phyloP scores from a whole-genome alignment of 2,888 invertebrate genomes.

The Fragum sueziense region DNA sequence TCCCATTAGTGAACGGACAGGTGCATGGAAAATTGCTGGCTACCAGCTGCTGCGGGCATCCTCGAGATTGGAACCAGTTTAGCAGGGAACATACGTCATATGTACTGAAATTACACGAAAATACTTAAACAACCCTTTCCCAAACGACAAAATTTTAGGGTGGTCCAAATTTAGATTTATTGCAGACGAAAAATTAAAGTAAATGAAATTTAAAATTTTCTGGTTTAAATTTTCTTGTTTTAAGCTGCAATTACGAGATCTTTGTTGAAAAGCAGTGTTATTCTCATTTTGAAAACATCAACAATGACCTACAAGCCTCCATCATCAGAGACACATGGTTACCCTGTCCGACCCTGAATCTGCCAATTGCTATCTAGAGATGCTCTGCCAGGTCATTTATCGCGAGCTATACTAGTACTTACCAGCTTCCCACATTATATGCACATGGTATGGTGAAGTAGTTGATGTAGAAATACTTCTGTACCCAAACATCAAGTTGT shows the following conservation, averaged over 20 bases:
- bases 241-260: too few species aligned
- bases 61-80: constrained; percentile 31
- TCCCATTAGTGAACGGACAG: constrained; percentile 46
- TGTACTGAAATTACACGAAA: constrained; percentile 18
- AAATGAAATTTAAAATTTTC: too few species aligned
- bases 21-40: constrained; percentile 47
- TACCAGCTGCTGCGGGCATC: constrained; percentile 50
- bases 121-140: too few species aligned
- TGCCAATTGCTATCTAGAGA: too few species aligned
- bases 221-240: too few species aligned
- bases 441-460: constrained; percentile 51
- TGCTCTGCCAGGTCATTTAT: too few species aligned
- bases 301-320: background rate
- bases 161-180: too few species aligned
- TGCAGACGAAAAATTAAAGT: too few species aligned
- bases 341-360: background rate
- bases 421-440: constrained; percentile 52
- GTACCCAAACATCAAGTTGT: constrained; percentile 41
- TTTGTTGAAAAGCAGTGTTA: too few species aligned
- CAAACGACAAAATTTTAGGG: too few species aligned
- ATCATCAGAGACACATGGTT: background rate
- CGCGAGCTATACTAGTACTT: too few species aligned
- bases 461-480: constrained; percentile 48
- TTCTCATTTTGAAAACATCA: too few species aligned
- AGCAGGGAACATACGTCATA: constrained; percentile 50